Conservation (phyloP, 2,888 invertebrate species). For the Asteroscopus sphinx region DNA sequence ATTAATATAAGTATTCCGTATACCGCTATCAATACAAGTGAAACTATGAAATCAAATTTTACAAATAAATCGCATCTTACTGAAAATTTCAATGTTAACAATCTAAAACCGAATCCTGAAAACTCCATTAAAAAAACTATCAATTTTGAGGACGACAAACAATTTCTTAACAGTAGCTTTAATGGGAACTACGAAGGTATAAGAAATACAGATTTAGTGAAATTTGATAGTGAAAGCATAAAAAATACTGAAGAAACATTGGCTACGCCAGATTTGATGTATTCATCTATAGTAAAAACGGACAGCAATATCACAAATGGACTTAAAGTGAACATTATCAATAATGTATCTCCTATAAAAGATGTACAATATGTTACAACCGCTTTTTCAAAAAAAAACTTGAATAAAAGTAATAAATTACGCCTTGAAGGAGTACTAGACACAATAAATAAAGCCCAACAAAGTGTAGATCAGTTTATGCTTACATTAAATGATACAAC, state of each 20-base stretch:
- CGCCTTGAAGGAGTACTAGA: not conserved
- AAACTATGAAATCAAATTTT: not conserved
- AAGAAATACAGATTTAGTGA: not conserved
- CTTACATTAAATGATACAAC: not conserved
- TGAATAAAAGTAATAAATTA: not conserved
- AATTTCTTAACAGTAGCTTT: not conserved
- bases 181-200: not conserved
- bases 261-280: not conserved
- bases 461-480: conserved; percentile 1
- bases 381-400: not conserved
- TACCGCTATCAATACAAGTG: not conserved
- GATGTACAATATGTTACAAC: not conserved
- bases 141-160: not conserved
- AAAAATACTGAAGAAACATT: not conserved
- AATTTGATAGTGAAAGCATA: not conserved
- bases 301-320: not conserved
- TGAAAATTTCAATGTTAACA: not conserved
- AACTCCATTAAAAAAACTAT: not conserved
- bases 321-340: not conserved
- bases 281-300: not conserved
- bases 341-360: not conserved
- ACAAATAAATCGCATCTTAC: not conserved
- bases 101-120: not conserved
- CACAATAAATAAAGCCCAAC: not conserved
- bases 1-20: conserved; percentile 2